A percentile compares a stretch with the other conserved stretches of the same genome.
Conservation (phyloP, 1,140 invertebrate species). For the Parapsyche elsis region DNA sequence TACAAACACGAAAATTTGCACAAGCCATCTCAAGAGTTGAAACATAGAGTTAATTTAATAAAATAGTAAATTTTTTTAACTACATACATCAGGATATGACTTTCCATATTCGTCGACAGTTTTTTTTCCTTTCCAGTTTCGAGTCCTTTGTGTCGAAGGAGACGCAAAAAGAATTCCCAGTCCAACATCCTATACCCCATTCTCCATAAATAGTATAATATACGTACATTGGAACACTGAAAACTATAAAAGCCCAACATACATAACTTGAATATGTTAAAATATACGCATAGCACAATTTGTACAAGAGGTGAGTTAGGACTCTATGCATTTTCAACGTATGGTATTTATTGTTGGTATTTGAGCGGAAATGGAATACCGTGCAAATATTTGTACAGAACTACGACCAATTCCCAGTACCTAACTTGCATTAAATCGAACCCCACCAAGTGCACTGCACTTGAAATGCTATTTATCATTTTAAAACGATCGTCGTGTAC, state of each 20-base stretch:
- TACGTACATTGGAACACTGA: neutral
- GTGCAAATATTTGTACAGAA: conserved; percentile 6
- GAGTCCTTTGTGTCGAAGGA: conserved; percentile 13
- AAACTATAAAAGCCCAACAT: too few species aligned
- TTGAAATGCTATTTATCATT: conserved; percentile 21
- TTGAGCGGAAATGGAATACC: conserved; percentile 16
- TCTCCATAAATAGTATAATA: too few species aligned
- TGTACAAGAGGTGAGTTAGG: neutral
- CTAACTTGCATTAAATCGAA: neutral
- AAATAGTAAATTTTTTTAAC: too few species aligned
- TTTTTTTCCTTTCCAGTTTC: neutral
- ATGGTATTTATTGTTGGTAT: neutral
- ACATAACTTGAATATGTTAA: conserved; percentile 14
- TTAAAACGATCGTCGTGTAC: neutral
- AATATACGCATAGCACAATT: too few species aligned
- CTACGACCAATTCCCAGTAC: neutral
- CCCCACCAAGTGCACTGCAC: neutral
- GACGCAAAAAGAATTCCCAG: neutral
- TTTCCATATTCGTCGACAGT: neutral
- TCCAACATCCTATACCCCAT: too few species aligned
- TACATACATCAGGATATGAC: neutral
- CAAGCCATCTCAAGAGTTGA: too few species aligned
- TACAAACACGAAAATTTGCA: too few species aligned
- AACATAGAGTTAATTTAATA: too few species aligned
- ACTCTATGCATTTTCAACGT: too few species aligned